Base-by-base conservation (phyloP, 2,888 invertebrate species). In the Hipparchia semele region DNA sequence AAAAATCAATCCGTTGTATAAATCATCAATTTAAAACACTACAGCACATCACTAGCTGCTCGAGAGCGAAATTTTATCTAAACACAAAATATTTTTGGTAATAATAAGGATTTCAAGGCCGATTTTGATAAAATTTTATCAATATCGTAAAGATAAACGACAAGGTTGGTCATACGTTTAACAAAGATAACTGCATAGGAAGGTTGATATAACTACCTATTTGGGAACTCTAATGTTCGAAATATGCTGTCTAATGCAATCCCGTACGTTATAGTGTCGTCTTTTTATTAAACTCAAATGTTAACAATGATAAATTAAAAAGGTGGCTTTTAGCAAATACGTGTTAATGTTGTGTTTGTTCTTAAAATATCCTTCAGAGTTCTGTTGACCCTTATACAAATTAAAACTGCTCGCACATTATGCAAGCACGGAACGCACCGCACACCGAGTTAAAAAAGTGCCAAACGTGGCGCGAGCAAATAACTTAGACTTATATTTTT, bases 331-430 rank as follows among this genome's bases (percentile, higher is more conserved):
- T 39, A 59, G 59, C 62, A 62, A 62, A 62, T 49, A 64, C 9
- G 60, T 60, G 45, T 60, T 39, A 60, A 60, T 66, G 10, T 67
- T 56, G 54, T 12, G 67, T 71, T 73, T 73, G 64, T 71, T 64
- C 56, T 70, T 68, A 67, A 73, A 68, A 62, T 72, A 74, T 74
- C 74, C 74, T 72, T 74, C 66, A 51, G 23, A n/a, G 72, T 72
- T 53, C 67, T 62, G 74, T 72, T 74, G 74, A 74, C 74, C 74
- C 74, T 66, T 70, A 45, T 49, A 10, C 54, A 33, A 9, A 60
- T 9, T 45, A 23, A 23, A 13, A 12, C 5, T 49, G 49, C 49
- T 49, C 49, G 49, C 49, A 49, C 49, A 49, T 49, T 49, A 6
- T 6, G 7, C 49, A 49, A 7, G 49, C 7, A 4, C 5, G 2